These are phyloP conservation scores for Lysiphlebus fabarum DNA, from an alignment of 1,140 invertebrate species.

Conservation along the genomic window DNA sequence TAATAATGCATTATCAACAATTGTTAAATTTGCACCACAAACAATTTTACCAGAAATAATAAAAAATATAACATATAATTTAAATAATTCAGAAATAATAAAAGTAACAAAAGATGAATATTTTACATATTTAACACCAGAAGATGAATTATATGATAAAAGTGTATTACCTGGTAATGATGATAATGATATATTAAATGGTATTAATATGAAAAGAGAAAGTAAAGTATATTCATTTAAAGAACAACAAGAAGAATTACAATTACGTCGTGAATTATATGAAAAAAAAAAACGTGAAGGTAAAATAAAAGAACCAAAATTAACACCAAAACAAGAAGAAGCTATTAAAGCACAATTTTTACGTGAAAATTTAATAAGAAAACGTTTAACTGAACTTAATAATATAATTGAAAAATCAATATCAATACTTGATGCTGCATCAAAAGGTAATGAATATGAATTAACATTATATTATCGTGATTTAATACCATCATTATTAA, in stretches of 20 bases:
- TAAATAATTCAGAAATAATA: constrained; percentile 68
- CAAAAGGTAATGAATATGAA: constrained; percentile 61
- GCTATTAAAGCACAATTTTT: constrained; percentile 80
- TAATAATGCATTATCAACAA: constrained; percentile 65
- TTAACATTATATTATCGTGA: constrained; percentile 64
- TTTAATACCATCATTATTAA: constrained; percentile 63
- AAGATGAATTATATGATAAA: constrained; percentile 89
- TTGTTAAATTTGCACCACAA: constrained; percentile 65
- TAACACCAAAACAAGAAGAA: constrained; percentile 92
- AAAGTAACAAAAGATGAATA: constrained; percentile 82
- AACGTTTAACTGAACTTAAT: constrained; percentile 64
- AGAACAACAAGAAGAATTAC: constrained; percentile 93
- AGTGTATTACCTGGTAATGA: constrained; percentile 76
- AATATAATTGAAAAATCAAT: constrained; percentile 61
- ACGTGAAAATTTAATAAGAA: constrained; percentile 78
- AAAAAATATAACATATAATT: constrained; percentile 55
- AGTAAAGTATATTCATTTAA: constrained; percentile 97
- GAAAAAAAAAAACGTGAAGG: constrained; percentile 82
- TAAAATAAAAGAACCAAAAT: constrained; percentile 70
- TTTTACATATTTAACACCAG: constrained; percentile 82
- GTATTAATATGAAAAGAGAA: constrained; percentile 90
- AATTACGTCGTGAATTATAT: constrained; percentile 87
- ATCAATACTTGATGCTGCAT: constrained; percentile 63
- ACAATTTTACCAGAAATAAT: constrained; percentile 63
- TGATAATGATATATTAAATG: constrained; percentile 61